Conservation (phyloP, 2,113 vertebrate genomes). For the Morone saxatilis region DNA sequence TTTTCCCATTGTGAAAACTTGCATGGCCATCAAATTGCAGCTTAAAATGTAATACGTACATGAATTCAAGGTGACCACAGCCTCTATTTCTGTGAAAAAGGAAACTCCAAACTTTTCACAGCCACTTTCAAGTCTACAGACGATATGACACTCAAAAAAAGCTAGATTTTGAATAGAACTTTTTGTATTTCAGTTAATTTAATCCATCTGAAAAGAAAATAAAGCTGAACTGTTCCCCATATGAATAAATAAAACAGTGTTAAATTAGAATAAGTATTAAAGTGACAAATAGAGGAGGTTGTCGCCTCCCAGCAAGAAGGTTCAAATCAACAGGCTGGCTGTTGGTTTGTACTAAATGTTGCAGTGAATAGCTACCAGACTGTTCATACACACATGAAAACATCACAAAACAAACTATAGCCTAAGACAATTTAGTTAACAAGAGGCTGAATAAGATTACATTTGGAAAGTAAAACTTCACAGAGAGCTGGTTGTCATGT, state of each 20-base stretch:
- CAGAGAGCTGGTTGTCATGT: constrained; percentile 3
- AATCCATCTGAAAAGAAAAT: neutral
- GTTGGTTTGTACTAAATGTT: neutral
- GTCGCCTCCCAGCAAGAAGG: neutral
- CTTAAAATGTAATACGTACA: constrained; percentile 16
- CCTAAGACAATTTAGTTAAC: neutral
- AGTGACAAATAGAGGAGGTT: neutral
- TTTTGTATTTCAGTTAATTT: neutral
- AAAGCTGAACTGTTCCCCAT: neutral
- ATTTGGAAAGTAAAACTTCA: neutral
- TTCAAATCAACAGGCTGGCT: neutral
- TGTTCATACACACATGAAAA: neutral
- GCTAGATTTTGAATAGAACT: neutral
- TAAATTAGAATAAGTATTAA: neutral
- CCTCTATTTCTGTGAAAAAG: neutral
- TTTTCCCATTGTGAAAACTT: constrained; percentile 20
- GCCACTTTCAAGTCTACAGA: neutral
- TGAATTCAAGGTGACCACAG: constrained; percentile 38
- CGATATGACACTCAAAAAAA: neutral
- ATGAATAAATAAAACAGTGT: neutral
- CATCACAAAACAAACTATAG: neutral
- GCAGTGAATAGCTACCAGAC: neutral
- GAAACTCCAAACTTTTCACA: constrained; percentile 16
- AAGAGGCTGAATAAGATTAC: neutral
- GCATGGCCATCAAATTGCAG: constrained; percentile 17